Conservation (phyloP, 2,888 invertebrate species). For the Nysson spinosus region DNA sequence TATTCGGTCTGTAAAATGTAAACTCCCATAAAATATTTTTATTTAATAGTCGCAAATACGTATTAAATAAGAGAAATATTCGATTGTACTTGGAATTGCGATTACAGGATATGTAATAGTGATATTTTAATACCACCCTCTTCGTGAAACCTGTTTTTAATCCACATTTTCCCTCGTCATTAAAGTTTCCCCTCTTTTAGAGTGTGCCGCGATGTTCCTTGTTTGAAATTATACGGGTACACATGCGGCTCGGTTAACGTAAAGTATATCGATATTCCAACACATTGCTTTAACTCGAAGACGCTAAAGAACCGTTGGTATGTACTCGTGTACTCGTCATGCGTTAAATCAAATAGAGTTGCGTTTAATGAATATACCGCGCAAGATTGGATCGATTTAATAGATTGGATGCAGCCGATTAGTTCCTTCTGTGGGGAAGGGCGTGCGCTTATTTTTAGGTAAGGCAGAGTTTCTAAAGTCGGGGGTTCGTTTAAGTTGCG, state of each 20-base stretch:
- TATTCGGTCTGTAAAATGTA: too few relatives aligned
- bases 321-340: constrained; percentile 28
- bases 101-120: constrained; percentile 6
- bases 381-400: constrained; percentile 59
- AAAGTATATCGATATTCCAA: too few relatives aligned
- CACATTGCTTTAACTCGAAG: too few relatives aligned
- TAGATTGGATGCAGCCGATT: constrained; percentile 55
- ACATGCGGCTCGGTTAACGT: too few relatives aligned
- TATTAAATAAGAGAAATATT: constrained; percentile 14
- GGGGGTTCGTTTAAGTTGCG: background rate
- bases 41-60: constrained; percentile 21
- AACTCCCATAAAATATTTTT: background rate
- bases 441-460: constrained; percentile 52
- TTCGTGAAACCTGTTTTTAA: too few relatives aligned
- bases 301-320: too few relatives aligned
- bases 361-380: constrained; percentile 41
- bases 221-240: too few relatives aligned
- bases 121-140: constrained; percentile 36
- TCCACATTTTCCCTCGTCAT: too few relatives aligned
- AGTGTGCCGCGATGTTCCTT: too few relatives aligned
- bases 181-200: too few relatives aligned
- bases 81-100: constrained; percentile 15
- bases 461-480: constrained; percentile 16
- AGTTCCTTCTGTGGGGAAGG: constrained; percentile 38
- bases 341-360: constrained; percentile 48